phyloP scores from a whole-genome alignment of 2,113 vertebrate species.

The Catharus fuscescens region DNA sequence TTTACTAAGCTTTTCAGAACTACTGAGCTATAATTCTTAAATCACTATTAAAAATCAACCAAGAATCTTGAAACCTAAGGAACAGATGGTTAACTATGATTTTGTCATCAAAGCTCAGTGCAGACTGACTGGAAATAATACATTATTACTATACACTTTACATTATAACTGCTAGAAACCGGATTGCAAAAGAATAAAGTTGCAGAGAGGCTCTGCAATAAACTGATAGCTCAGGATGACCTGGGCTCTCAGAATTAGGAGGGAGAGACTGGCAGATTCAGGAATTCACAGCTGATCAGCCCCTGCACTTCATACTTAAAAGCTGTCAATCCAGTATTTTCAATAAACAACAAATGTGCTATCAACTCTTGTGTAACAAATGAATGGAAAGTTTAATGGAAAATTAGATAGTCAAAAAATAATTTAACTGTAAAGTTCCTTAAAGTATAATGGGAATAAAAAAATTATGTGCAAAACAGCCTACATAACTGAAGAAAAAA shows the following conservation, averaged over 20 bases:
- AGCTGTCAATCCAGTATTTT: neutral
- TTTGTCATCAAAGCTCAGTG: neutral
- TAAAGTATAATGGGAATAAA: neutral
- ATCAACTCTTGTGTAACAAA: neutral
- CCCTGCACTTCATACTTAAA: neutral
- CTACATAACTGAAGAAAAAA: neutral
- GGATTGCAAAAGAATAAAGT: neutral
- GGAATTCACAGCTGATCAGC: neutral
- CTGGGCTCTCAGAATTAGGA: neutral
- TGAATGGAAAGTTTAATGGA: neutral
- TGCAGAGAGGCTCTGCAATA: neutral
- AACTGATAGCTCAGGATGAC: neutral
- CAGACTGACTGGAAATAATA: neutral
- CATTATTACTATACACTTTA: neutral
- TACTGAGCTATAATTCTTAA: neutral
- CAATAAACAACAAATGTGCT: neutral
- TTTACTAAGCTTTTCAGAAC: neutral
- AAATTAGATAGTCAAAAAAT: neutral
- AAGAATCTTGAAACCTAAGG: neutral
- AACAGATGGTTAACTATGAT: neutral
- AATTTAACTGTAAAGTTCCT: neutral
- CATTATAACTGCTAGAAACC: neutral
- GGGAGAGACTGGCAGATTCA: neutral
- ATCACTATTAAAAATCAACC: neutral
- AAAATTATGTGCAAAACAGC: neutral